phyloP scores from a whole-genome alignment of 53 echinoderm and acorn worm genomes.

The Holothuria leucospilota region DNA sequence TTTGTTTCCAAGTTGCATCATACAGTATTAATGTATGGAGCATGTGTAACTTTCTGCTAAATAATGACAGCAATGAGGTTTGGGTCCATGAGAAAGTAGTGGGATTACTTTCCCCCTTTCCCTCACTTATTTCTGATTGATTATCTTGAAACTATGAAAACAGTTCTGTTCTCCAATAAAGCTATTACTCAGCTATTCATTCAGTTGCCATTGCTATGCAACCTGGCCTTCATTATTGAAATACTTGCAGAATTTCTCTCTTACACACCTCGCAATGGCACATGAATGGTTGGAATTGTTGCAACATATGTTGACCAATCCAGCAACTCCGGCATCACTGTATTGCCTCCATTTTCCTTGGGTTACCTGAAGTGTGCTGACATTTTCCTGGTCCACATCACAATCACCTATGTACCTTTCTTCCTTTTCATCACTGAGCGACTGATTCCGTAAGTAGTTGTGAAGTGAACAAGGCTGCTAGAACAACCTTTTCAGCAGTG shows the following conservation, averaged over 20 bases:
- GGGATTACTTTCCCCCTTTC: too few relatives aligned
- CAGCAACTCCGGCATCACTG: not conserved
- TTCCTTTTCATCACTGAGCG: not conserved
- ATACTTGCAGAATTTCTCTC: not conserved
- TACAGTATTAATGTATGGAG: too few relatives aligned
- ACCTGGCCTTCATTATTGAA: constrained; percentile 19
- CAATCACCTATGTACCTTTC: not conserved
- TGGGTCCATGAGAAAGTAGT: too few relatives aligned
- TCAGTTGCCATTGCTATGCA: not conserved
- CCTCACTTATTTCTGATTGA: too few relatives aligned
- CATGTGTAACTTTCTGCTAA: too few relatives aligned
- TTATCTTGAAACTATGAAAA: too few relatives aligned
- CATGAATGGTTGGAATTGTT: not conserved
- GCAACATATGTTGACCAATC: not conserved
- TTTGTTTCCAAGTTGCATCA: too few relatives aligned
- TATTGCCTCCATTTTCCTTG: not conserved
- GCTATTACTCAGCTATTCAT: not conserved
- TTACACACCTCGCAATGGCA: not conserved
- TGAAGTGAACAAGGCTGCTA: constrained; percentile 71
- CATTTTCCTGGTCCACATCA: not conserved
- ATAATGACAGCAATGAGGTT: too few relatives aligned
- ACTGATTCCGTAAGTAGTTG: constrained; percentile 49
- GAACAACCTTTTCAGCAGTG: constrained; percentile 47
- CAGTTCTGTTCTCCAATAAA: too few relatives aligned
- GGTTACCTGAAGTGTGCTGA: not conserved